Evolutionary conservation across 2,113 vertebrate species (phyloP), one percentile per base, ranked within the genome.

Genomic region (Urocolius indicus): DNA sequence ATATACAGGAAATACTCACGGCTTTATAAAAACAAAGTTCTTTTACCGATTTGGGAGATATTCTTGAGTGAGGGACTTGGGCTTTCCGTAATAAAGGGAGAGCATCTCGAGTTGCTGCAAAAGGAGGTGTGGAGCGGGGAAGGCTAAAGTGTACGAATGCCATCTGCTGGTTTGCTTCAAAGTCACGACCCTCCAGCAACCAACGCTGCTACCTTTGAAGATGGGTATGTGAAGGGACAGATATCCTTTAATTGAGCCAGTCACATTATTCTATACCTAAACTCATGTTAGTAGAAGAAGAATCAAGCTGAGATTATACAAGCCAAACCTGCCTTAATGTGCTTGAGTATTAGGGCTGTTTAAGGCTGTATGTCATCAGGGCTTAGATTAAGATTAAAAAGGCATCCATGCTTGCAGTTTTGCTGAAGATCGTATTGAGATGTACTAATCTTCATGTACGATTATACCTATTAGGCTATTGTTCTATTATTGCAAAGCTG

Each of bases 91-190:
- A 10, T 13, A 46, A 43, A 59, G 14, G 43, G 43, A 66, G 65
- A 90, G 30, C 1, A 14, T 3, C 4, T 2, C 6, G 16, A 0
- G 1, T 16, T 22, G 38, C 54, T 59, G 38, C n/a, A 51, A 15
- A 32, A 62, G 15, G 29, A 61, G 51, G 63, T 8, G 63, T 7
- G 46, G 34, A 75, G 62, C 65, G n/a, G 58, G 36, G 49, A 16
- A 91, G 72, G 46, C 55, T 1, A 2, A 83, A 84, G 86, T 24
- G 81, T 90, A 46, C 58, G 59, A 75, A 76, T 89, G 94, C 97
- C 97, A 96, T 78, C 97, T 97, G 86, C 88, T 86, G 96, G 95
- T 63, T 71, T 38, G 26, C 49, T 12, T 58, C 19, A 45, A 66
- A 74, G 32, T 19, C 19, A 76, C 3, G 32, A 38, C 16, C 32